Evolutionary conservation across 2,797 vertebrate species (phyloP), one percentile per base, ranked within the genome.

Genomic region (Melanotaenia maccullochi): DNA sequence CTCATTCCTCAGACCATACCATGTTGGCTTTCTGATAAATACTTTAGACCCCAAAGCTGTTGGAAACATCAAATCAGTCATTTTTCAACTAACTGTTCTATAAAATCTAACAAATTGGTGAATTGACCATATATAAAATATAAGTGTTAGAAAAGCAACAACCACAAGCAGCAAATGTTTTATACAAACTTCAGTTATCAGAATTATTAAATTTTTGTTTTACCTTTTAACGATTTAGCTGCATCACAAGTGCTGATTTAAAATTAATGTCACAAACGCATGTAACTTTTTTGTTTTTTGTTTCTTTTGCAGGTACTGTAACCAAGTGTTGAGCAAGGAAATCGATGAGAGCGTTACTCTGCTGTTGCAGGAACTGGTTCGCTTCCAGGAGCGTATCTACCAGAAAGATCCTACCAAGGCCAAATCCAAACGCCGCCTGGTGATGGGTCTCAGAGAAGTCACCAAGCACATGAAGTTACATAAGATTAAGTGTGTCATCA

Each of bases 321-420:
- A 98, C 88, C 98, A 99, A 87, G 98, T 99, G 86, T 93, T 99
- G 83, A 99, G 97, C 87, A 99, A 99, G 92, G 98, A 99, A 92
- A 99, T 99, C 60, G 98, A 99, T 24, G 97, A 99, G 89, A 97
- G 98, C 20, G 98, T 98, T 85, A 99, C 97, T 12, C 87, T 99
- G 56, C 92, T 99, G 8, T 68, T 99, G 55, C 97, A 99, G 95
- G 97, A 99, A 78, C 95, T 99, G 67, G 98, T 99, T 75, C 96
- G 97, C 80, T 99, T 99, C 90, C 98, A 99, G 90, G 98, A 99
- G 42, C 92, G 96, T 0, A 94, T 98, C 82, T 99, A 99, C 89
- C 97, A 98, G 57, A 98, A 98, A 82, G 98, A 99, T 82, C 97
- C 98, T 2, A 94, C 93, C 59, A 97, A 96, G 93, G 98, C 97